Evolutionary conservation across 2,888 invertebrate species (phyloP).

Genomic region (Sphaerophoria rueppellii): DNA sequence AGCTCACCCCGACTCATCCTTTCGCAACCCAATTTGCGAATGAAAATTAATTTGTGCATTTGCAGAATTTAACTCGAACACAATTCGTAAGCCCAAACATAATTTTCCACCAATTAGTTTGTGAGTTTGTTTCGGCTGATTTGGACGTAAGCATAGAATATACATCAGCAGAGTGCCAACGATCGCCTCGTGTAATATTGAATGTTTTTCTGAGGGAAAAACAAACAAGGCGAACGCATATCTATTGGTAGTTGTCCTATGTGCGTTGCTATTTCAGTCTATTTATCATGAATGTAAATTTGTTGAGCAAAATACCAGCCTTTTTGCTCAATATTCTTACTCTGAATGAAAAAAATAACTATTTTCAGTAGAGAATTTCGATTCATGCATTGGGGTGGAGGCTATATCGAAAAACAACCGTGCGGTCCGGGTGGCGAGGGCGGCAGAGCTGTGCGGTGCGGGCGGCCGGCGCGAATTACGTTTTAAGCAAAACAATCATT

Average conservation of each 20-base stretch:
- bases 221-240: conserved; percentile 56
- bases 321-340: too few relatives aligned
- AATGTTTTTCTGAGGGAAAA: conserved; percentile 35
- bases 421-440: too few relatives aligned
- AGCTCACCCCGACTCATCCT: too few relatives aligned
- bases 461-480: too few relatives aligned
- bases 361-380: too few relatives aligned
- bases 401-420: too few relatives aligned
- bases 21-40: background rate
- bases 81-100: conserved; percentile 77
- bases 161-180: background rate
- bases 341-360: too few relatives aligned
- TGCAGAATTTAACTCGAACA: conserved; percentile 69
- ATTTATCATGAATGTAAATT: conserved; percentile 72
- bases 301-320: conserved; percentile 57
- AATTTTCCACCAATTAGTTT: conserved; percentile 80
- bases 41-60: conserved; percentile 72
- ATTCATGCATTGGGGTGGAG: too few relatives aligned
- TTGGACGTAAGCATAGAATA: conserved; percentile 20
- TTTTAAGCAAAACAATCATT: too few relatives aligned
- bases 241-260: conserved; percentile 65
- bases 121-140: conserved; percentile 63
- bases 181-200: background rate
- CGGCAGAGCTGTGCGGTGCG: too few relatives aligned
- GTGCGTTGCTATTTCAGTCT: conserved; percentile 63